phyloP scores from a whole-genome alignment of 1,140 invertebrate species.

The Hylyphantes graminicola region DNA sequence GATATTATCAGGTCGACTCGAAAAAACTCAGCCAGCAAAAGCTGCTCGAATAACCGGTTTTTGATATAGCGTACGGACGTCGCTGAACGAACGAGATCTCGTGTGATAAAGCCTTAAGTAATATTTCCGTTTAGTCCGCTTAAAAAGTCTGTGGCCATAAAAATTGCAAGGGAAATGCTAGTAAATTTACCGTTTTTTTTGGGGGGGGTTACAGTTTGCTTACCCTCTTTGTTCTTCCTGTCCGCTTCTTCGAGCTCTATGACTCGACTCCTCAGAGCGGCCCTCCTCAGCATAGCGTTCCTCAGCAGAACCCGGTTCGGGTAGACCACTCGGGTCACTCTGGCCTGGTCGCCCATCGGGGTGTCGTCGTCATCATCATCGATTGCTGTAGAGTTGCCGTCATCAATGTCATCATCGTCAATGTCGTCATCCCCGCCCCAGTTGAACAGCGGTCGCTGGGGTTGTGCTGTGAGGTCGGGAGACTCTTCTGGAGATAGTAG shows the following conservation, averaged over 20 bases:
- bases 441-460: conserved; percentile 1
- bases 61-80: too few relatives aligned
- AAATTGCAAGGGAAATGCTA: too few relatives aligned
- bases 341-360: conserved; percentile 26
- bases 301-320: neutral
- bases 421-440: conserved; percentile 13
- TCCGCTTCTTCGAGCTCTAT: conserved; percentile 41
- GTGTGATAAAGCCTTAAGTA: too few relatives aligned
- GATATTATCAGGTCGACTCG: too few relatives aligned
- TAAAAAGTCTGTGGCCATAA: too few relatives aligned
- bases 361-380: conserved; percentile 1
- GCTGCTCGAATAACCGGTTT: too few relatives aligned
- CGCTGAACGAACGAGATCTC: too few relatives aligned
- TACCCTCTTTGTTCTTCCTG: conserved; percentile 5
- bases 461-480: neutral
- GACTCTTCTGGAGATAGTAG: neutral
- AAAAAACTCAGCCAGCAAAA: too few relatives aligned
- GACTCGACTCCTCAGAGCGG: neutral
- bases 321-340: conserved; percentile 16
- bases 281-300: neutral
- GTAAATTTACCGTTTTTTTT: neutral
- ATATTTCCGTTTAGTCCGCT: too few relatives aligned
- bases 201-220: neutral
- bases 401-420: neutral
- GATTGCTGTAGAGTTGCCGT: conserved; percentile 4